Base-by-base conservation (phyloP, 2,888 invertebrate genomes). In the Boloria euphrosyne region DNA sequence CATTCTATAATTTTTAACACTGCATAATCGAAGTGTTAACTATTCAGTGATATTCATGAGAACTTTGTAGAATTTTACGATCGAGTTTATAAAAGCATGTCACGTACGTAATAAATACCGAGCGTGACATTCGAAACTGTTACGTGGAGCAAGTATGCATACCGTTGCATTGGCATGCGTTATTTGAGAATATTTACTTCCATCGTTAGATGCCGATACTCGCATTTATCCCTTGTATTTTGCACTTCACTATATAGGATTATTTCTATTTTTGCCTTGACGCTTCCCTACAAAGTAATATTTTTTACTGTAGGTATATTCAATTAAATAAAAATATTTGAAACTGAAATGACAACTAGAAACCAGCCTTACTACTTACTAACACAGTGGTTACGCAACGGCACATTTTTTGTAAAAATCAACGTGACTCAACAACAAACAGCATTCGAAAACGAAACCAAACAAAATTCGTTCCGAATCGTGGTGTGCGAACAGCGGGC, bases 361-460 rank as follows among this genome's bases (percentile, higher is more conserved):
- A 31, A 18, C 46, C 31, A 31, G 47, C 5, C 27, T 3, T 13
- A 27, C 54, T n/a, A n/a, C 43, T 18, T 6, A 55, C 18, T 31
- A 57, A 58, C 47, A 58, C 44, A 62, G 52, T 60, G 54, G 60
- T 52, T 60, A 57, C 62, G 22, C 59, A 62, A 68, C 44, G 55
- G 31, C 22, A 58, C 22, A 57, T 43, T 62, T 27, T 60, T 61
- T 49, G 71, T 81, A 38, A 84, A 87, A 86, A 83, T 85, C 83
- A 85, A 83, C 77, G 80, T 81, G 84, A 84, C 83, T 83, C 83
- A 78, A 89, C 85, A 87, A 87, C 83, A 88, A 90, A 90, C 82
- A 87, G 81, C 85, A 86, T 86, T 83, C 85, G 83, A 88, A 90
- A 90, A 89, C 83, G 88, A 90, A 90, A 86, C 87, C 90, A 90